These are phyloP conservation scores for Pyrocephalus nanus DNA, from an alignment of 2,797 vertebrate species.

Conservation along the genomic window DNA sequence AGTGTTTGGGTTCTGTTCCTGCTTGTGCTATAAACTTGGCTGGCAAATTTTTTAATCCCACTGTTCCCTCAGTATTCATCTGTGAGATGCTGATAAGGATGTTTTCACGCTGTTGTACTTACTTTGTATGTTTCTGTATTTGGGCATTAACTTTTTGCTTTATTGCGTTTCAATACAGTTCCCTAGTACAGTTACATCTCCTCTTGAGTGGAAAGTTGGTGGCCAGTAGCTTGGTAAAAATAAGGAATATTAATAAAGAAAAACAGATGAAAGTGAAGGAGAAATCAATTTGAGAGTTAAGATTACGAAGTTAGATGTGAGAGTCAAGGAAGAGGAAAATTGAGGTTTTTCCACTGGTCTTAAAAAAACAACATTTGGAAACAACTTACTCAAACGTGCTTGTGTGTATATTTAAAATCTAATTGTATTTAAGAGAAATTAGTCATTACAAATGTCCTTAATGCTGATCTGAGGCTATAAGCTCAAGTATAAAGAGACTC, in stretches of 20 bases:
- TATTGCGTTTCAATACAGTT: not conserved
- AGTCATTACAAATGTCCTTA: not conserved
- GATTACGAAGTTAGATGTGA: not conserved
- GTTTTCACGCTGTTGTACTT: fast-evolving
- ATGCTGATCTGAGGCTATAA: not conserved
- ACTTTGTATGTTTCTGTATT: not conserved
- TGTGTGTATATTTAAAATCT: not conserved
- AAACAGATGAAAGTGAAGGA: not conserved
- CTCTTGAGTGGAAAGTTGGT: not conserved
- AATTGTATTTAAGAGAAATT: not conserved
- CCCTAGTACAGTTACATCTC: not conserved
- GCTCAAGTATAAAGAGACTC: not conserved
- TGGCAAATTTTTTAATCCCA: not conserved
- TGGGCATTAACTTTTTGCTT: not conserved
- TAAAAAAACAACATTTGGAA: not conserved
- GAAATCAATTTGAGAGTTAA: not conserved
- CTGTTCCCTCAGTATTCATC: not conserved
- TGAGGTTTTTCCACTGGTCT: not conserved
- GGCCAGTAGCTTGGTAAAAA: not conserved
- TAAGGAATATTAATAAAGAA: not conserved
- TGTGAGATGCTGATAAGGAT: not conserved
- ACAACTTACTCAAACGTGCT: not conserved
- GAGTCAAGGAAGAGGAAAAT: not conserved
- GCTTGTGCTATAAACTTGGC: not conserved
- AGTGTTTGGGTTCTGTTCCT: not conserved